Evolutionary conservation across 2,888 invertebrate genomes (phyloP), one percentile per base, ranked within the genome.

Genomic region (Dynastes maya): DNA sequence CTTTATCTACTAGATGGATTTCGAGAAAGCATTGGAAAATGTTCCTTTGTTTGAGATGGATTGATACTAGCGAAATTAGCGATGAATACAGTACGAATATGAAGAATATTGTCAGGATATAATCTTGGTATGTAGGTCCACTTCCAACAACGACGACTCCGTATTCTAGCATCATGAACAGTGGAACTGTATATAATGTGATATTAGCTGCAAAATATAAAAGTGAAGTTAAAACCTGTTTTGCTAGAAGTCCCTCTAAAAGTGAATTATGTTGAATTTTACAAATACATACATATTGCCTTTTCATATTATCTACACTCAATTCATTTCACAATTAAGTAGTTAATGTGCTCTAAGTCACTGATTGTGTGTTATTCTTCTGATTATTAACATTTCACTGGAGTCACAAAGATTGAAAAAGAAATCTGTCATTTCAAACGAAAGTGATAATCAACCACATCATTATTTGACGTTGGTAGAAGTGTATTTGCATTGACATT

Each of bases 101-200:
- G 37, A 71, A 71, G 22, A 71, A 71, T n/a, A 71, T 40, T 58
- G 71, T 58, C 16, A 71, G 51, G 32, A 71, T 51, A 16, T 71
- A 71, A 58, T 71, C 71, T 58, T 71, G 27, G 55, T 71, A 71
- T 16, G 13, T 71, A 16, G 71, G 55, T 37, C 71, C 71, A n/a
- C 32, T 16, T 71, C 71, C 71, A 32, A 40, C 22, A n/a, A 40
- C 37, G 27, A 71, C 58, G 13, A 71, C 22, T 37, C 71, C 71
- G 16, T 58, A 71, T 16, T 37, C 16, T 13, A 71, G 37, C 71
- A 37, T 71, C 71, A 71, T 37, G 32, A 58, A 16, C n/a, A 71
- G 27, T 6, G 71, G 71, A 9, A 71, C 58, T 6, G 37, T 55
- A 37, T 71, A 71, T 32, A 58, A 16, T 32, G 37, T 9, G n/a